Evolutionary conservation across 2,888 invertebrate species (phyloP), one percentile per base, ranked within the genome.

Genomic region (Eupeodes luniger): DNA sequence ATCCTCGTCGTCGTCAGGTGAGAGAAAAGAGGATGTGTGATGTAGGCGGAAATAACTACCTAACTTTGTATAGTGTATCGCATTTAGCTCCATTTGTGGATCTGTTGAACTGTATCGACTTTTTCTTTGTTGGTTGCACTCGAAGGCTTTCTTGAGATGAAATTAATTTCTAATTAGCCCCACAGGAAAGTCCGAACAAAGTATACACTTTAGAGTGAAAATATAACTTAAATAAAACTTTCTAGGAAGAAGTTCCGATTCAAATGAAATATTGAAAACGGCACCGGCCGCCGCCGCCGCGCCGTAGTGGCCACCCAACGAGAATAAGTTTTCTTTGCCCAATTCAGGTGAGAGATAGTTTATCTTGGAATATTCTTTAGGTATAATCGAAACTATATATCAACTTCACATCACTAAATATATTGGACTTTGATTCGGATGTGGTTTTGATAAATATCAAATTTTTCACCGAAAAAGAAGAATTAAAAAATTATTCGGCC

Each of bases 111-210:
- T 67, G 72, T 47, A 64, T 49, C 27, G 19, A 62, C 67, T 59
- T 34, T 53, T 70, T 72, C 59, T 59, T 61, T 27, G 57, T 62
- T 61, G 36, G 6, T 36, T 36, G 47, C 75, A 70, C 69, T 69
- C 51, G 53, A 53, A 51, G 72, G 79, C 61, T 79, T 85, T 75
- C 51, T 75, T 62, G 16, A 78, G 61, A 66, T 66, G 44, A 82
- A 89, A 85, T 89, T 82, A 89, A 89, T 85, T 85, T 79, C 61
- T 76, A 82, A 89, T 89, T 84, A 88, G 84, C 77, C 84, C 69
- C 67, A 81, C 80, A 64, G 86, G 86, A 83, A 80, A 40, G 86
- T 59, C 75, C 78, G 34, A 62, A 67, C 16, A 67, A 55, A 36
- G 44, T 53, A 10, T 49, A 10, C 61, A 40, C 27, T 57, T 57